Base-by-base conservation (phyloP, 2,888 invertebrate species). In the Lasioglossum lativentre region DNA sequence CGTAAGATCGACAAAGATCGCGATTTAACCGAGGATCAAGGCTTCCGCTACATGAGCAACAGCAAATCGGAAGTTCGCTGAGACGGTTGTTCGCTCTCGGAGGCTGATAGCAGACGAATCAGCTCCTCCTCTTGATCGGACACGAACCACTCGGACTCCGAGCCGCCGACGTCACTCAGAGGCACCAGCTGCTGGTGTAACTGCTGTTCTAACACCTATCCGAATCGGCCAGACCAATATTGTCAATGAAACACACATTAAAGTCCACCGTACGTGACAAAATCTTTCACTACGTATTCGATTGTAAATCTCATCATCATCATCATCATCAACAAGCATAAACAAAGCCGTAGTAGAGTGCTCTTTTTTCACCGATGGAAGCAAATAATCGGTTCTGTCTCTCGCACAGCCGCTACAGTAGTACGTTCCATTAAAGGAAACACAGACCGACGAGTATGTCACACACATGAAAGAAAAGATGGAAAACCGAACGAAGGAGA, bases 101-200 rank as follows among this genome's bases (percentile, higher is more conserved):
- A 93, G 91, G 90, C 97, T 95, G 97, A 97, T 91, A 97, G 96
- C 92, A 97, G 96, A 92, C 97, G 97, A 92, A 97, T 96, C 75
- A 97, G 96, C 95, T 97, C 97, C 90, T 97, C 97, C 93, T 97
- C 97, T 95, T 97, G 97, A 94, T 97, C 97, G 34, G 97, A 97
- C 94, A 97, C 97, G 96, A 97, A 97, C 96, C 97, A 96, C 94
- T 97, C 97, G 73, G 97, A 97, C 95, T 97, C 97, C 47, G 97
- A 97, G 95, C 97, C 97, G 88, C 95, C 94, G 86, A 93, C 91
- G 90, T 94, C 92, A 83, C 93, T 92, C 91, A 92, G 88, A 88
- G 93, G 90, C 91, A 93, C 91, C 85, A 94, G 92, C 90, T 94
- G 93, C 90, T 93, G 94, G 89, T 93, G 94, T 90, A 94, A 92